Base-by-base conservation (phyloP, 2,113 vertebrate species). In the Echinops telfairi region DNA sequence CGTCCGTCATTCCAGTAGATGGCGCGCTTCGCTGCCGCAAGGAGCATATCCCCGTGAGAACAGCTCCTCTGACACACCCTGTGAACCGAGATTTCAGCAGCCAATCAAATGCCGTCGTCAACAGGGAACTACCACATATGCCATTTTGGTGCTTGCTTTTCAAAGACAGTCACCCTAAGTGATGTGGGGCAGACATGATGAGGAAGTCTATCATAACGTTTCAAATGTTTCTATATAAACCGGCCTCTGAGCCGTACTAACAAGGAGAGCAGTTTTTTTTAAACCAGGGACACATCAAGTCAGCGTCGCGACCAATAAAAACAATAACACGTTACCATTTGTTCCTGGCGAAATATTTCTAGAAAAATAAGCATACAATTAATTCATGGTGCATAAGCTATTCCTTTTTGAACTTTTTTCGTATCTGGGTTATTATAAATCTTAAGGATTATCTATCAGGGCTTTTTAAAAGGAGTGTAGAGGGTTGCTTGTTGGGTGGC, bases 321-420 rank as follows among this genome's bases (percentile, higher is more conserved):
- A 58, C 25, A 75, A 78, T n/a, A 86, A 22, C n/a, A 43, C 25
- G 78, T 64, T 58, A 86, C 19, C 58, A 89, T 79, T 85, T 92
- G 83, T 93, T 76, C 43, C 89, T 93, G 71, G 76, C 6, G 40
- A 90, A 88, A 91, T 75, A 76, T 27, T 91, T 75, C 53, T 43
- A 76, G 29, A 43, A 88, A 88, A 62, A 53, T 40, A 79, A 57
- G 27, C 68, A 9, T 31, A 43, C 27, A 5, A 76, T 40, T 40
- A 40, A 7, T 47, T 76, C 75, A 76, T 20, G 43, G 53, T 47
- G 19, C 20, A 60, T 80, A 20, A 16, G 57, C 17, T 79, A n/a
- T 36, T 76, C 75, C 71, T 29, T 91, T 91, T 75, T 82, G 88
- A 89, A 53, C 53, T 19, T 66, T 77, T 89, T 38, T 91, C 62